phyloP scores from a whole-genome alignment of 2,113 vertebrate species.

The Pterocles burchelli region DNA sequence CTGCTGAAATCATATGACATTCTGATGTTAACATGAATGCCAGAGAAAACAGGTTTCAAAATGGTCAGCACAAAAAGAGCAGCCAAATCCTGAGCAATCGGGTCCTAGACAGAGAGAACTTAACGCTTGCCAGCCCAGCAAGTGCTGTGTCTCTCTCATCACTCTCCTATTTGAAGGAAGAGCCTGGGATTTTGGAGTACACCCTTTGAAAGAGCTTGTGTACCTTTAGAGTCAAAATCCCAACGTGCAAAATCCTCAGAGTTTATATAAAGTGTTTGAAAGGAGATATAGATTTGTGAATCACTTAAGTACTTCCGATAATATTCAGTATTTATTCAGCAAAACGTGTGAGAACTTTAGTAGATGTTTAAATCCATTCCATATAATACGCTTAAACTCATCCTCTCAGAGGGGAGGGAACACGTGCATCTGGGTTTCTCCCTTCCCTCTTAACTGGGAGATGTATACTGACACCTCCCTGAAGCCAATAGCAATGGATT shows the following conservation, averaged over 20 bases:
- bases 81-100: neutral
- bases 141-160: neutral
- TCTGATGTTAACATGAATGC: neutral
- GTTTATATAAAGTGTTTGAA: neutral
- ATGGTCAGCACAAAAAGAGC: neutral
- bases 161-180: neutral
- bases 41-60: neutral
- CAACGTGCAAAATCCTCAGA: neutral
- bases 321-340: constrained; percentile 11
- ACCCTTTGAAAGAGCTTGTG: neutral
- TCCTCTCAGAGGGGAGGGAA: neutral
- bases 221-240: neutral
- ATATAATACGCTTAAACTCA: neutral
- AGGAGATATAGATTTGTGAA: neutral
- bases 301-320: neutral
- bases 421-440: neutral
- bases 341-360: neutral
- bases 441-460: neutral
- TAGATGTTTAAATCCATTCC: constrained; percentile 13
- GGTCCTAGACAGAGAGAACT: neutral
- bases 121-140: rapidly evolving
- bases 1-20: neutral
- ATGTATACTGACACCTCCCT: neutral
- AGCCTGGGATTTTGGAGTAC: neutral
- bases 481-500: neutral